A percentile compares a stretch with the other conserved stretches of the same genome.
Evolutionary conservation across 2,113 vertebrate species (phyloP).

Genomic region (Alosa alosa): DNA sequence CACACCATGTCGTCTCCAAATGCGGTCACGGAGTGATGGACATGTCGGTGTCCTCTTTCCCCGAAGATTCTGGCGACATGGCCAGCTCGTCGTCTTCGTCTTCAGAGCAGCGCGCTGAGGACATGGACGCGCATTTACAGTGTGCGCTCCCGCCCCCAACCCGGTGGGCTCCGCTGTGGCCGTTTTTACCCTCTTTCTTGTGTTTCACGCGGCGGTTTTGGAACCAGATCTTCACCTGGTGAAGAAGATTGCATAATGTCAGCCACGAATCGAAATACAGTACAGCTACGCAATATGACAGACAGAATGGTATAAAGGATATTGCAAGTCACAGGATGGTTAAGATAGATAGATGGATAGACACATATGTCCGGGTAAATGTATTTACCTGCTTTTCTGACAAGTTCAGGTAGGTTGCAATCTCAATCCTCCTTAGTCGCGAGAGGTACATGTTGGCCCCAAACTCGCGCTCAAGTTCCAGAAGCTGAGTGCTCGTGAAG

Average conservation of each 20-base stretch:
- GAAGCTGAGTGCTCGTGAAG: constrained; percentile 97
- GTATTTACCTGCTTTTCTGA: constrained; percentile 86
- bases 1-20: not conserved
- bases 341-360: not conserved
- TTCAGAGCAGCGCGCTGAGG: constrained; percentile 85
- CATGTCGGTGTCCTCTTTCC: constrained; percentile 91
- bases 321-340: too few species aligned
- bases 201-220: constrained; percentile 98
- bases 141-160: constrained; percentile 60
- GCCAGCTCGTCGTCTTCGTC: constrained; percentile 91
- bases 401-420: constrained; percentile 98
- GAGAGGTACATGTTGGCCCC: constrained; percentile 99
- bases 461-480: constrained; percentile 97
- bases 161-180: constrained; percentile 71
- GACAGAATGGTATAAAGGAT: too few species aligned
- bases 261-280: not conserved
- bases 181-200: constrained; percentile 94
- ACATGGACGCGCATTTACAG: constrained; percentile 92
- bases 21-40: constrained; percentile 80
- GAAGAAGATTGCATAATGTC: not conserved
- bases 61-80: constrained; percentile 91
- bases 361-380: not conserved
- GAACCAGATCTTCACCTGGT: constrained; percentile 95
- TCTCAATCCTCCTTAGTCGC: constrained; percentile 95
- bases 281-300: too few species aligned